Base-by-base conservation (phyloP, 2,113 vertebrate species). In the Cairina moschata region DNA sequence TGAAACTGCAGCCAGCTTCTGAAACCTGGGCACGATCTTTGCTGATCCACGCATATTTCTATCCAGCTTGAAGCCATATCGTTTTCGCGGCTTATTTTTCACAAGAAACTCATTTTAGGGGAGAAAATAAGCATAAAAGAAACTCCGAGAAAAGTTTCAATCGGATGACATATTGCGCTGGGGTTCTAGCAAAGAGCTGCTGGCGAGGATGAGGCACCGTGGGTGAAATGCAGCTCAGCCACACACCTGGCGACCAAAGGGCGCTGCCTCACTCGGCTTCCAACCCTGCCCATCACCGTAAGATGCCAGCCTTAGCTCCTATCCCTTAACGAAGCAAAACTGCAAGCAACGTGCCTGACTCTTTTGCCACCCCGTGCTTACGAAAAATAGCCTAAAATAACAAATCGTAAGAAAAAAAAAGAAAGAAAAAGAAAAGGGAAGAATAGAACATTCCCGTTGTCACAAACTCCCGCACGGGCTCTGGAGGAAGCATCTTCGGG, bases 21-120 rank as follows among this genome's bases (percentile, higher is more conserved):
- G 85, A 88, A 95, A 95, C 83, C 79, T 84, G 58, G 93, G 72
- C 60, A 14, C 7, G 34, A 34, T 76, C 69, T 78, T 78, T 91
- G 93, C 91, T 95, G 94, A 86, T 84, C 68, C 68, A 65, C 32
- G 18, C 90, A 55, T 78, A 83, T 83, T 95, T 95, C 85, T 90
- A 38, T 46, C 54, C 75, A 8, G 2, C 80, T 91, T 81, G 75
- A 92, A 96, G 59, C 42, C 31, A 1, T 93, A 95, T 54, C 9
- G 4, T 73, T 81, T 96, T 78, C 80, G 60, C 4, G 14, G 73
- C 46, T 80, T 81, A 25, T 91, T 91, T 91, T 86, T 84, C 77
- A 63, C 42, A 36, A 93, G 13, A 91, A 92, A 91, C 52, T 85
- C 0, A 40, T 83, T 91, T 66, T 52, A 26, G 13, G 26, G 15